phyloP scores from a whole-genome alignment of 2,113 vertebrate genomes.

The Hippopotamus amphibius region DNA sequence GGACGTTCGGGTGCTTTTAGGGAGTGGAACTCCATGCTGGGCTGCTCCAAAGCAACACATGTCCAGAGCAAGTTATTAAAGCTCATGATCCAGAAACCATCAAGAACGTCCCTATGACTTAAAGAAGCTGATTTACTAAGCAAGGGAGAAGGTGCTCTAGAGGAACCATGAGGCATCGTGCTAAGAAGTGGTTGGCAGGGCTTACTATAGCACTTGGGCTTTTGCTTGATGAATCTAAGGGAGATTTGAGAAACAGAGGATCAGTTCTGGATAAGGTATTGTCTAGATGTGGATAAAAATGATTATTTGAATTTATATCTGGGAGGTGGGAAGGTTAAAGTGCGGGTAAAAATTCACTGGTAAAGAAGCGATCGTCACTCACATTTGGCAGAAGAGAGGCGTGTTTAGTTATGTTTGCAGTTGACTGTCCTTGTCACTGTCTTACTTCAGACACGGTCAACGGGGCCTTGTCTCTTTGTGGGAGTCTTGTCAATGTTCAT shows the following conservation, averaged over 20 bases:
- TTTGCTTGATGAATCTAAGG: neutral
- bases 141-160: neutral
- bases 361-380: neutral
- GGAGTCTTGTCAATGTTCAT: neutral
- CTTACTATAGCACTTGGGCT: neutral
- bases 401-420: neutral
- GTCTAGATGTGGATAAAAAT: neutral
- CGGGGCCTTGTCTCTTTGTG: neutral
- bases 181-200: neutral
- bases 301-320: neutral
- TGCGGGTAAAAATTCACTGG: neutral
- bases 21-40: neutral
- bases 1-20: neutral
- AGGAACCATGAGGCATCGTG: accelerated
- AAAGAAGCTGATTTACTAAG: neutral
- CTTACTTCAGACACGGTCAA: neutral
- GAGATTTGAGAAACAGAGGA: neutral
- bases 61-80: neutral
- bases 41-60: neutral
- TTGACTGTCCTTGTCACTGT: neutral
- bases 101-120: too few relatives aligned
- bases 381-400: neutral
- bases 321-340: neutral
- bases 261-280: neutral
- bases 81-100: neutral